Base-by-base conservation (phyloP, 30 jellyfish, hydroid and myxozoan species). In the Sanderia malayensis region DNA sequence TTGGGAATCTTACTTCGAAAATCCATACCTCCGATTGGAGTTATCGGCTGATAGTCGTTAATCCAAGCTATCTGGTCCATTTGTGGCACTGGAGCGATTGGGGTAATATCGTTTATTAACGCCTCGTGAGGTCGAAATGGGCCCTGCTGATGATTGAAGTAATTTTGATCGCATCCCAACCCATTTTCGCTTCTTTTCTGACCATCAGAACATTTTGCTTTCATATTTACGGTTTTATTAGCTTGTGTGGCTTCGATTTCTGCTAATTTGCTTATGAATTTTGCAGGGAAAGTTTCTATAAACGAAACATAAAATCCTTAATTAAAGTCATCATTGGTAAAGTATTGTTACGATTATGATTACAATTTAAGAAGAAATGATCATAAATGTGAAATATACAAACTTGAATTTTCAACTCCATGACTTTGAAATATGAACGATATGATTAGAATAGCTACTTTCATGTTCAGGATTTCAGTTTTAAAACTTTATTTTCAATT, bases 101-200 rank as follows among this genome's bases (percentile, higher is more conserved):
- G 87, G 17, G 80, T 61, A 2, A 67, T 71, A 30, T 76, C 87
- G 61, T 76, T 76, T 22, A 76, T 61, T 47, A 61, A 62, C 4
- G 87, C 80, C 71, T 76, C 87, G 61, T 76, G 79, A 7, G 80
- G 80, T n/a, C 44, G 80, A 46, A 61, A 76, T 11, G 21, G 87
- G 44, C 33, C 52, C 20, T 21, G 20, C 27, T 74, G 76, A 18
- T 59, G 70, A n/a, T n/a, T n/a, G n/a, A n/a, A 24, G 6, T 34
- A 17, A 33, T 20, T 15, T 57, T 68, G 21, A 58, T 31, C n/a
- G 70, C 24, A n/a, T 33, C 15, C 25, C 76, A 58, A 10, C 45
- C 86, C 25, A 20, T 37, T 13, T 37, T 37, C 52, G 6, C 13
- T 37, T 13, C 52, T 37, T 37, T 37, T 37, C 52, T 37, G 52